Conservation (phyloP, 1,140 invertebrate genomes). For the Bombus waltoni region DNA sequence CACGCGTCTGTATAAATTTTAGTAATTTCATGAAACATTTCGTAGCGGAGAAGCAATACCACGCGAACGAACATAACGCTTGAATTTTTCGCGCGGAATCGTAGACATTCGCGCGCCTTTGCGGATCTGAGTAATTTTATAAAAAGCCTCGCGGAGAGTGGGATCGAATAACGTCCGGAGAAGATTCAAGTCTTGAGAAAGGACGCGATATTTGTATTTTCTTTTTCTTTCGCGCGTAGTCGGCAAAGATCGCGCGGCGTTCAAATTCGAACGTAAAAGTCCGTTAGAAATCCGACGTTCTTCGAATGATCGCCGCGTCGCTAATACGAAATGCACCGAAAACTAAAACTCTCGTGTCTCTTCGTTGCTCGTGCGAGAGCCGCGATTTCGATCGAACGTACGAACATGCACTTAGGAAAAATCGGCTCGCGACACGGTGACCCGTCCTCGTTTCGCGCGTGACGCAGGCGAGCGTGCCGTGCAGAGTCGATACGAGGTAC, state of each 20-base stretch:
- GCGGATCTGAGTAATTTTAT: neutral
- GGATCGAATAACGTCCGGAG: too few relatives aligned
- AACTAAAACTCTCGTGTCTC: neutral
- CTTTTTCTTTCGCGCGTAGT: too few relatives aligned
- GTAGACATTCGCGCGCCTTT: neutral
- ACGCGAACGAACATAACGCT: neutral
- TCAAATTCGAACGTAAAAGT: too few relatives aligned
- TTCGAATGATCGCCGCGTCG: too few relatives aligned
- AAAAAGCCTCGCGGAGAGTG: neutral
- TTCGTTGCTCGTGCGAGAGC: neutral
- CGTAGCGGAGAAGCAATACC: too few relatives aligned
- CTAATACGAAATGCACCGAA: too few relatives aligned
- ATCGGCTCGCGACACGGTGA: conserved; percentile 39
- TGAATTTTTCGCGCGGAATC: neutral
- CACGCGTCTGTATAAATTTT: neutral
- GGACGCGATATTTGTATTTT: neutral
- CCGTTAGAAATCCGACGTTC: too few relatives aligned
- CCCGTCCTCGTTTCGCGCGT: conserved; percentile 38
- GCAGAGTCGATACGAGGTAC: neutral
- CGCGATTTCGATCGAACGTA: neutral
- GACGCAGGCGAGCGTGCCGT: too few relatives aligned
- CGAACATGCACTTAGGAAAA: neutral
- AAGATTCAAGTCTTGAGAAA: too few relatives aligned
- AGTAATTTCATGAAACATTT: neutral
- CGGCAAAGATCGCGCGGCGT: too few relatives aligned